These are phyloP conservation scores for Hedychridium roseum DNA, from an alignment of 2,888 invertebrate species.

Conservation along the genomic window DNA sequence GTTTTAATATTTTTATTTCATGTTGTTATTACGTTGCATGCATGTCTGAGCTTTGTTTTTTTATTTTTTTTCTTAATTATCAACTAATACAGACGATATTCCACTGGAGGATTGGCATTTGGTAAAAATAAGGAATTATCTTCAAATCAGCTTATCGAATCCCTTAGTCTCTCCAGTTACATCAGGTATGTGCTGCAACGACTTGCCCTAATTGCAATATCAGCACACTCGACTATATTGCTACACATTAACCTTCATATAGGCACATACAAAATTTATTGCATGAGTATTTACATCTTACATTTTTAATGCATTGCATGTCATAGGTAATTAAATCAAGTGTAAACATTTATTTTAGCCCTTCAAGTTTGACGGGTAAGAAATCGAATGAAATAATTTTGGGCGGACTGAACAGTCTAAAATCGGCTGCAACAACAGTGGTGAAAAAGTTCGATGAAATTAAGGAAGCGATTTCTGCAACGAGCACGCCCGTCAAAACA, in stretches of 20 bases:
- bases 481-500: conserved; percentile 84
- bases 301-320: not conserved
- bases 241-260: too few species aligned
- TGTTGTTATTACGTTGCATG: conserved; percentile 42
- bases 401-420: conserved; percentile 86
- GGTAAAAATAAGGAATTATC: conserved; percentile 58
- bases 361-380: conserved; percentile 83
- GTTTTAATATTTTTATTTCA: conserved; percentile 19
- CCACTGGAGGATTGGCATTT: conserved; percentile 56
- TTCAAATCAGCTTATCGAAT: conserved; percentile 57
- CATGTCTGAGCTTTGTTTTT: conserved; percentile 34
- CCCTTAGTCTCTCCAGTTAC: conserved; percentile 58
- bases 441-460: conserved; percentile 91
- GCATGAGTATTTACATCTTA: too few species aligned
- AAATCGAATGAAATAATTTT: conserved; percentile 88
- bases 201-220: too few species aligned
- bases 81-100: conserved; percentile 53
- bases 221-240: too few species aligned
- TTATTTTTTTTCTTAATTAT: conserved; percentile 28
- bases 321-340: too few species aligned
- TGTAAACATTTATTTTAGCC: conserved; percentile 66
- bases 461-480: conserved; percentile 88
- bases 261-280: too few species aligned
- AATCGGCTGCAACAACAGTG: conserved; percentile 84
- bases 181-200: conserved; percentile 52